Base-by-base conservation (phyloP, 2,113 vertebrate species). In the Xiphophorus couchianus region DNA sequence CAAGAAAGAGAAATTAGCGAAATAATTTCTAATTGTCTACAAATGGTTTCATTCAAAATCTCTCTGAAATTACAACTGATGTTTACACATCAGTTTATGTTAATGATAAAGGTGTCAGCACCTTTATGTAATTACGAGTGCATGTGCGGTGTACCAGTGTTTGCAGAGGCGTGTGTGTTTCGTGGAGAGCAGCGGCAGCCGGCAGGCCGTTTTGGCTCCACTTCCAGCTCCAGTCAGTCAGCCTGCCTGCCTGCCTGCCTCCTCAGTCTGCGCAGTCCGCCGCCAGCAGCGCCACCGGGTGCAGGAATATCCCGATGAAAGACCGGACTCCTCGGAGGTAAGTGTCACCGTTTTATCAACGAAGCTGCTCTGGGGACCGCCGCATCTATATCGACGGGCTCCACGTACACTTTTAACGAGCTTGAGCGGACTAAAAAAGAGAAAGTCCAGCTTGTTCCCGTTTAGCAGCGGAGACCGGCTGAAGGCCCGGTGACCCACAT, bases 401-500 rank as follows among this genome's bases (percentile, higher is more conserved):
- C n/a, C 44, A 11, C 3, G 60, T 33, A 22, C 5, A 1, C 13
- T 25, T 2, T 10, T 2, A 37, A 3, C 61, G 29, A 11, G 14
- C 30, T 48, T 60, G 1, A 27, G 75, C 54, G 66, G 9, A 28
- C 44, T 31, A 70, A 27, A 62, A 28, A 39, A 37, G n/a, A 31
- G 66, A 48, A 27, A 35, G 22, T 81, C 77, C 42, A 22, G 70
- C 35, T 44, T 63, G 2, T 37, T 62, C 29, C 75, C 54, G 69
- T 69, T 30, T 12, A 25, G 82, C 78, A 83, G 78, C 76, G 64
- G 79, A 22, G 27, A 65, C 68, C 81, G 79, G 44, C 44, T 74
- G 39, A 4, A 91, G 93, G 93, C 94, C 94, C 85, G 83, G 58
- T 95, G 94, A 95, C 94, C 94, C 93, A 95, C 92, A 95, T 95